Evolutionary conservation across 1,140 invertebrate genomes (phyloP), one percentile per base, ranked within the genome.

Genomic region (Dreissena rostriformis): DNA sequence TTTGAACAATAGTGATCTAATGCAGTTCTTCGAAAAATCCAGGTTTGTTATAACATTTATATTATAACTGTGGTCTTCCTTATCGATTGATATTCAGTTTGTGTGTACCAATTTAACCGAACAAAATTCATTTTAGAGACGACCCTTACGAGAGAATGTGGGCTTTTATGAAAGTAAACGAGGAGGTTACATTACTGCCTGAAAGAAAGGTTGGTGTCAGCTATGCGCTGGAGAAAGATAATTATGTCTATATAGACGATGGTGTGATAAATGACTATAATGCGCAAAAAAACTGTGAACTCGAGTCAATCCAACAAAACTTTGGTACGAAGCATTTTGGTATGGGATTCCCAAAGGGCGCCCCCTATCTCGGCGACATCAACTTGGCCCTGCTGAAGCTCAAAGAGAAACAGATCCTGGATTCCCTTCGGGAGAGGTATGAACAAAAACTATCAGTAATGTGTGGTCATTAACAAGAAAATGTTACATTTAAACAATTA

Each of bases 361-460:
- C 91, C 15, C 97, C 97, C 0, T 99, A 98, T 97, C 94, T 97
- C 26, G 97, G 99, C 93, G 97, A 97, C 93, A 97, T 99, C 87
- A 99, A 98, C 6, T 93, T 98, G 68, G 97, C 97, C 1, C 98
- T 99, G 88, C 94, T 99, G 55, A 97, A 98, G 89, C 95, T 99
- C 0, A 98, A 99, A 93, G 98, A 99, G 93, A 98, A 98, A 91
- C 98, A 98, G 5, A 77, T 80, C 2, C 97, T 98, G 89, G 98
- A 99, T 95, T 97, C 97, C 90, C 92, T 99, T 55, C 98, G 98
- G 91, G 97, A 98, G 92, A 98, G 98, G 94, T 99, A 87, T 82
- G 84, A 70, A 72, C 49, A 51, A 29, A 10, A 11, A 49, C 24
- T 53, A 29, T 83, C 39, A 39, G 49, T n/a, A 49, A 22, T 70